Evolutionary conservation across 2,113 vertebrate genomes (phyloP).

Genomic region (Boleophthalmus pectinirostris): DNA sequence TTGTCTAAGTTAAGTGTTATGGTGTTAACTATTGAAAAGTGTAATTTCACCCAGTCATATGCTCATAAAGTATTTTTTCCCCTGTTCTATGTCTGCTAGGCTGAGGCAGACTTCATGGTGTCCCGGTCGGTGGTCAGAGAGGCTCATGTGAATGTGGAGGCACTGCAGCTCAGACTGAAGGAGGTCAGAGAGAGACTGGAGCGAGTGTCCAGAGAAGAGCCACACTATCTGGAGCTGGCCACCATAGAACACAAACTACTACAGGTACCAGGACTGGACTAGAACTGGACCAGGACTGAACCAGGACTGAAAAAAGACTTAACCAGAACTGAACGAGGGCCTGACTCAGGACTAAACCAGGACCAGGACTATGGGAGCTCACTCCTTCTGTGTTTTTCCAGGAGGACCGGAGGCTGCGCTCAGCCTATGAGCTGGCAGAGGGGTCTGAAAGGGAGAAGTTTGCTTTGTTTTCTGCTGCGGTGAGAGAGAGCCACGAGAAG

Average conservation of each 20-base stretch:
- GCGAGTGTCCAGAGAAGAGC: constrained; percentile 90
- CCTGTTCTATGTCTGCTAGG: constrained; percentile 76
- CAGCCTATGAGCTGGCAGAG: constrained; percentile 80
- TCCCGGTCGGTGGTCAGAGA: constrained; percentile 90
- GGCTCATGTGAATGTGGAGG: constrained; percentile 83
- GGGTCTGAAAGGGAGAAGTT: constrained; percentile 90
- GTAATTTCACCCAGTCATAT: too few relatives aligned
- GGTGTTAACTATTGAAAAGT: too few relatives aligned
- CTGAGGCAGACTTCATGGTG: constrained; percentile 93
- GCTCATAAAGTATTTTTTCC: neutral
- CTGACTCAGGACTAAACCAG: neutral
- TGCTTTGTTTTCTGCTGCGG: constrained; percentile 87
- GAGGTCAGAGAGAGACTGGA: constrained; percentile 93
- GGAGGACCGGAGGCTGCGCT: constrained; percentile 90
- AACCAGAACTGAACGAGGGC: neutral
- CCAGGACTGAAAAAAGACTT: neutral
- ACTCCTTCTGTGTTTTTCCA: constrained; percentile 37
- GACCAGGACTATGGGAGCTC: too few relatives aligned
- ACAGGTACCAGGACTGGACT: constrained; percentile 76
- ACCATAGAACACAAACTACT: constrained; percentile 92
- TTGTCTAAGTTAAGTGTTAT: too few relatives aligned
- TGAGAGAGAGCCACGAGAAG: constrained; percentile 94
- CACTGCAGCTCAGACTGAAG: constrained; percentile 86
- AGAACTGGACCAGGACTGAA: neutral
- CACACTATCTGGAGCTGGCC: constrained; percentile 91